phyloP scores from a whole-genome alignment of 1,140 invertebrate genomes.

The Neodiprion lecontei region DNA sequence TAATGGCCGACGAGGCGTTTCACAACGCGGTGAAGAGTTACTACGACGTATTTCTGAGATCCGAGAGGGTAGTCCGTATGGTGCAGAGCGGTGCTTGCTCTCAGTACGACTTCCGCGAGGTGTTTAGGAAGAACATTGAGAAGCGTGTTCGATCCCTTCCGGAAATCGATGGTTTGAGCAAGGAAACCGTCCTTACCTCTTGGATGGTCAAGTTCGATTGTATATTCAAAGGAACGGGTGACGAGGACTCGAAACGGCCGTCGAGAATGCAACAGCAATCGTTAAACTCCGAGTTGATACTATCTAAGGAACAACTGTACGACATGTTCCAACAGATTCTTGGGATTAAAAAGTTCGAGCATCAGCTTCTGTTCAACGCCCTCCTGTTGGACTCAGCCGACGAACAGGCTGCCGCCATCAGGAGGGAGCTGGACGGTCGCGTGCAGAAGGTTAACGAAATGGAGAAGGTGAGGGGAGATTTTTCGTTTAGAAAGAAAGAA shows the following conservation, averaged over 20 bases:
- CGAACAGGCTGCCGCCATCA: conserved; percentile 98
- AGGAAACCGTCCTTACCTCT: conserved; percentile 97
- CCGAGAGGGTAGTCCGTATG: conserved; percentile 94
- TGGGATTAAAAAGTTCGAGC: conserved; percentile 99
- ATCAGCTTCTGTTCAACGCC: conserved; percentile 98
- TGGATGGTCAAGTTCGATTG: conserved; percentile 99
- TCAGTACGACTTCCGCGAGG: conserved; percentile 97
- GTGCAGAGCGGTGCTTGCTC: conserved; percentile 97
- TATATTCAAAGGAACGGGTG: conserved; percentile 92
- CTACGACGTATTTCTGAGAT: conserved; percentile 96
- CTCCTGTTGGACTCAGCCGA: conserved; percentile 98
- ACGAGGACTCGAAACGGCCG: conserved; percentile 87
- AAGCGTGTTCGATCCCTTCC: conserved; percentile 96
- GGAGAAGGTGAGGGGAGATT: conserved; percentile 81
- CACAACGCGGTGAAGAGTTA: conserved; percentile 98
- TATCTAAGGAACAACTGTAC: conserved; percentile 97
- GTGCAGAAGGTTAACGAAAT: conserved; percentile 96
- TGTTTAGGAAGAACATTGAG: conserved; percentile 97
- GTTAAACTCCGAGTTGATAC: conserved; percentile 88
- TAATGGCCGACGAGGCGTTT: conserved; percentile 98
- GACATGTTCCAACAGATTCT: conserved; percentile 99
- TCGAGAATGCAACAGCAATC: conserved; percentile 86
- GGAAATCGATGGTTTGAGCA: conserved; percentile 98
- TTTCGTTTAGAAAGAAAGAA: background rate
- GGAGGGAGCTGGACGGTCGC: conserved; percentile 96